Conservation (phyloP, 1,140 invertebrate species). For the Halyomorpha halys region DNA sequence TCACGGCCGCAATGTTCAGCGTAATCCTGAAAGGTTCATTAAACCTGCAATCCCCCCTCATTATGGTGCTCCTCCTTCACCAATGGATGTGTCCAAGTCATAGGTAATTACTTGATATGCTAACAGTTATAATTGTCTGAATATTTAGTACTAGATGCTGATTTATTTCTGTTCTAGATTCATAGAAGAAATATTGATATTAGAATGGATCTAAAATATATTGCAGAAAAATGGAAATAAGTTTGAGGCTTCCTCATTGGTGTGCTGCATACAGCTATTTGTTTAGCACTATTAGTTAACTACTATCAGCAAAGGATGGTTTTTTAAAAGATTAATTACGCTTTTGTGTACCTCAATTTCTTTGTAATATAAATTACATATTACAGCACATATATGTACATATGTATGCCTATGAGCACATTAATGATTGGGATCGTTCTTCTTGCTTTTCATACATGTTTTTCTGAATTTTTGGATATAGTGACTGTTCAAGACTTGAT, state of each 20-base stretch:
- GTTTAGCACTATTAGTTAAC: background rate
- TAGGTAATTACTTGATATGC: constrained; percentile 17
- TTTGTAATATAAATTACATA: background rate
- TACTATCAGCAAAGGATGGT: constrained; percentile 11
- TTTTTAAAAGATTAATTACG: constrained; percentile 5
- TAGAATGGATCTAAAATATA: background rate
- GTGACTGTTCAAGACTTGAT: no score
- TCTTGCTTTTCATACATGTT: background rate
- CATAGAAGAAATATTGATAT: background rate
- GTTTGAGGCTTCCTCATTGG: constrained; percentile 2
- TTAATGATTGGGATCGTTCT: background rate
- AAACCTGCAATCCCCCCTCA: constrained; percentile 31
- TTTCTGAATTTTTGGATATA: background rate
- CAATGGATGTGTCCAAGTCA: constrained; percentile 31
- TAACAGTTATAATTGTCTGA: background rate
- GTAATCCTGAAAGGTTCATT: constrained; percentile 30
- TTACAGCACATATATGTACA: background rate
- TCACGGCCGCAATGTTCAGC: constrained; percentile 22
- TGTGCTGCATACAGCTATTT: background rate
- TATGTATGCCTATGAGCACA: background rate
- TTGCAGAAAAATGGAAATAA: constrained; percentile 1
- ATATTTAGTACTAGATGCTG: background rate
- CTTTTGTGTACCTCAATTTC: background rate
- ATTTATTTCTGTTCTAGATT: background rate
- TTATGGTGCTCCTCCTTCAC: constrained; percentile 27